A percentile compares a stretch with the other conserved stretches of the same genome.
phyloP scores from a whole-genome alignment of 2,888 invertebrate genomes.

The Drosophila sordidula region DNA sequence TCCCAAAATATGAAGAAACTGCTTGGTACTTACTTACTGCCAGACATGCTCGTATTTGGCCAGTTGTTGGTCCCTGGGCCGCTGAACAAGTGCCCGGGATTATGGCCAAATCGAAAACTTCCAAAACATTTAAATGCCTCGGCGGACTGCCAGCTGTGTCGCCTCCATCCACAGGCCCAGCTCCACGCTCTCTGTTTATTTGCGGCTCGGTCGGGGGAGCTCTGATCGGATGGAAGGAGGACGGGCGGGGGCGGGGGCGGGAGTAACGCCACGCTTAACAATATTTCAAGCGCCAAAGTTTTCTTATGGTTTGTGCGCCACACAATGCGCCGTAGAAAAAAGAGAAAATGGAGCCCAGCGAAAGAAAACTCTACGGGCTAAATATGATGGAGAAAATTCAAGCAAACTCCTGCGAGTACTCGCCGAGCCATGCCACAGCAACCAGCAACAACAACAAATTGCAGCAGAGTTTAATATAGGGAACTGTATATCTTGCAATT shows the following conservation, averaged over 20 bases:
- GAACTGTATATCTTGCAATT: constrained; percentile 4
- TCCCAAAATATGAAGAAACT: constrained; percentile 50
- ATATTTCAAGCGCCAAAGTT: constrained; percentile 76
- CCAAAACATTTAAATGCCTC: constrained; percentile 58
- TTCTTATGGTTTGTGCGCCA: constrained; percentile 53
- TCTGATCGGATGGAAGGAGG: too few species aligned
- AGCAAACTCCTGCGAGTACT: constrained; percentile 29
- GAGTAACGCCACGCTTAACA: constrained; percentile 55
- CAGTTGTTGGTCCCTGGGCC: constrained; percentile 36
- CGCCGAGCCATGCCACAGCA: constrained; percentile 30
- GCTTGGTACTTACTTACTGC: constrained; percentile 35
- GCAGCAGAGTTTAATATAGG: constrained; percentile 12
- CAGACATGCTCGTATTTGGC: constrained; percentile 24
- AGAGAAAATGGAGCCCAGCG: constrained; percentile 33
- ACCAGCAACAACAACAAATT: constrained; percentile 26
- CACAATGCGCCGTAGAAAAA: constrained; percentile 44
- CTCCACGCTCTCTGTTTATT: constrained; percentile 36
- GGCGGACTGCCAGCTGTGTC: constrained; percentile 62
- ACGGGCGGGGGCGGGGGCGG: background rate
- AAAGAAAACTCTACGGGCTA: constrained; percentile 56
- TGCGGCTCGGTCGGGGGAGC: constrained; percentile 10
- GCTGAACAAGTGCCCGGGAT: constrained; percentile 59
- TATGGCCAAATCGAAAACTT: constrained; percentile 64
- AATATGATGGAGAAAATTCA: constrained; percentile 59
- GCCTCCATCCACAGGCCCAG: constrained; percentile 23